Evolutionary conservation across 2,113 vertebrate species (phyloP), one percentile per base, ranked within the genome.

Genomic region (Scolopax mira): DNA sequence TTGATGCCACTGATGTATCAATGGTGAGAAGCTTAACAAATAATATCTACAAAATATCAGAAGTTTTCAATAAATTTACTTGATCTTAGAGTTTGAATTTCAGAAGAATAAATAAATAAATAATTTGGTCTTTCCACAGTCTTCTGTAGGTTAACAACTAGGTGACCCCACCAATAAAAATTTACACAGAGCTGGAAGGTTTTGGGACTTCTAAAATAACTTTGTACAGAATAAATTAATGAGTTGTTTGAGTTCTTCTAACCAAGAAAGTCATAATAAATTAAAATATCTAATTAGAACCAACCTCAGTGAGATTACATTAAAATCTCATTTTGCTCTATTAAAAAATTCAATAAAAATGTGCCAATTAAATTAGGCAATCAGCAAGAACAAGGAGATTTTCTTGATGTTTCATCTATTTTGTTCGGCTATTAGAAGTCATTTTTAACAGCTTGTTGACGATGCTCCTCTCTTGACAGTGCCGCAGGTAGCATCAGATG

Each of bases 321-420:
- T 98, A 98, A 98, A 98, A 97, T 94, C 95, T 97, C 96, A 98
- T 98, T 98, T 98, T 85, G 89, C 96, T 96, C 97, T 97, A 97
- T 97, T 97, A 97, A 98, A 97, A 93, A 98, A 96, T 94, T 97
- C 97, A 97, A 90, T 97, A 97, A 97, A 97, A 97, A 54, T 55
- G 66, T 85, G 90, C 80, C 95, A 98, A 97, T 97, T 98, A 98
- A 97, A 97, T 96, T 91, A 97, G 62, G 93, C 90, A 93, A 92
- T 97, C 42, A 15, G 88, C 90, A 94, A 97, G 97, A 97, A 97
- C 67, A 93, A 96, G 95, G 83, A 96, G 77, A 95, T 87, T 93
- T 96, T 92, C 93, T 91, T 96, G 84, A 96, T 94, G 79, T 89
- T 95, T 95, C 90, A 91, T 96, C 79, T 96, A 92, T 94, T 97